Base-by-base conservation (phyloP, 2,888 invertebrate genomes). In the Gasteruption jaculator region DNA sequence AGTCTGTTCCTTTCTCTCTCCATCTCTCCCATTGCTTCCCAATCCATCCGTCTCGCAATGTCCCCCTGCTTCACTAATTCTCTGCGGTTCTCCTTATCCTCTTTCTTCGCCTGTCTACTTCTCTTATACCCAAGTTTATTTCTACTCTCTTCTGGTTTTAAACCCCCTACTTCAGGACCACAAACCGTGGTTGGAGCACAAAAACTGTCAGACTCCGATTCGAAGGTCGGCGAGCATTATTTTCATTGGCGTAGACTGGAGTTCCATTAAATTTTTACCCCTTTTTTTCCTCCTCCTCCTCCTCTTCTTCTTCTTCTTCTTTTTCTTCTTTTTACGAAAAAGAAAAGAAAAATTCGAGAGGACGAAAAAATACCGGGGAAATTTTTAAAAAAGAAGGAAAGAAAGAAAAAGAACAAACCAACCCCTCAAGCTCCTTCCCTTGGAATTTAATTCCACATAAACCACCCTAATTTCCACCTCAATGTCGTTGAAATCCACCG, bases 131-230 rank as follows among this genome's bases (percentile, higher is more conserved):
- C 35, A 39, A 40, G 45, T 38, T 41, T 41, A 44, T 42, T 43
- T 43, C 44, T 40, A 45, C 34, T 53, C 48, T 45, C 37, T 39
- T 45, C 46, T 43, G 37, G 40, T 24, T 22, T 43, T 45, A 50
- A 41, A 43, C 41, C 48, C 48, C 48, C 49, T 50, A 49, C 41
- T 37, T 45, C 42, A 32, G 34, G 12, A 51, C 56, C 50, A 54
- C 57, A 37, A 20, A 49, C 45, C 45, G 46, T 46, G 54, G n/a
- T n/a, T n/a, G n/a, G 50, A 45, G 61, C 55, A 59, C 57, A 63
- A 66, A 64, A 67, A 65, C 63, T 58, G 57, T 56, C 60, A 54
- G 61, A 56, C 61, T 57, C 56, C 60, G 61, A 63, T 64, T 61
- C 66, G 65, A 66, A 66, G 66, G 66, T 65, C 66, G 57, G 50